Percentiles rank a stretch among this genome's conserved stretches.
Conservation (phyloP, 2,797 vertebrate genomes). For the Rhinoraja longicauda region DNA sequence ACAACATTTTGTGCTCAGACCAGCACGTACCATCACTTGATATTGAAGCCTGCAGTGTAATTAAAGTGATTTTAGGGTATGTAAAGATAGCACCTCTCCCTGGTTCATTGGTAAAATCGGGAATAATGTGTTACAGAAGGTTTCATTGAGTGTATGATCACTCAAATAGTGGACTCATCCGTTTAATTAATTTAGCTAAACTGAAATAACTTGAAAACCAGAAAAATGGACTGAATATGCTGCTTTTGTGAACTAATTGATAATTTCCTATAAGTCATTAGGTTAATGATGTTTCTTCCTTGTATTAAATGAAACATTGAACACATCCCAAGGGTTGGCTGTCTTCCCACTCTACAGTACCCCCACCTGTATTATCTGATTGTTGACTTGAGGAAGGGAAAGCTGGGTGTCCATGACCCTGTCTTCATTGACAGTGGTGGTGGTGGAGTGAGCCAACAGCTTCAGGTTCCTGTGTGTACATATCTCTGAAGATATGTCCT, state of each 20-base stretch:
- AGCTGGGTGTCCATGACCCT: too few species aligned
- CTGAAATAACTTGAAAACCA: too few species aligned
- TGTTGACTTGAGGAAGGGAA: too few species aligned
- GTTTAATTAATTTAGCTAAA: too few species aligned
- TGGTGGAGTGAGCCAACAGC: too few species aligned
- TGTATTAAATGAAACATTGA: neutral
- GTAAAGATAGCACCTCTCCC: neutral
- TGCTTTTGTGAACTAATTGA: neutral
- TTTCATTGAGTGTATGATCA: neutral
- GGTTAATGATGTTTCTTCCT: neutral
- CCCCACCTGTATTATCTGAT: neutral
- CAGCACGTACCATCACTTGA: too few species aligned
- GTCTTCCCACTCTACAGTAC: neutral
- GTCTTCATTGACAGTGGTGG: too few species aligned
- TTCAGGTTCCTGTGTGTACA: too few species aligned
- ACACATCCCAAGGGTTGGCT: neutral
- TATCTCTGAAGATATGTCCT: too few species aligned
- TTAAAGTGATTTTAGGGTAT: neutral
- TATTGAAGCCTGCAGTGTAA: neutral
- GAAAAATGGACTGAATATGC: neutral
- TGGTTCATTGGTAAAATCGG: neutral
- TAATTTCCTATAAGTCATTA: neutral
- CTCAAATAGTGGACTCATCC: too few species aligned
- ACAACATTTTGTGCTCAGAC: neutral
- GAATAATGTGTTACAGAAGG: neutral